phyloP scores from a whole-genome alignment of 2,797 vertebrate genomes.

The Gambusia yucatana region DNA sequence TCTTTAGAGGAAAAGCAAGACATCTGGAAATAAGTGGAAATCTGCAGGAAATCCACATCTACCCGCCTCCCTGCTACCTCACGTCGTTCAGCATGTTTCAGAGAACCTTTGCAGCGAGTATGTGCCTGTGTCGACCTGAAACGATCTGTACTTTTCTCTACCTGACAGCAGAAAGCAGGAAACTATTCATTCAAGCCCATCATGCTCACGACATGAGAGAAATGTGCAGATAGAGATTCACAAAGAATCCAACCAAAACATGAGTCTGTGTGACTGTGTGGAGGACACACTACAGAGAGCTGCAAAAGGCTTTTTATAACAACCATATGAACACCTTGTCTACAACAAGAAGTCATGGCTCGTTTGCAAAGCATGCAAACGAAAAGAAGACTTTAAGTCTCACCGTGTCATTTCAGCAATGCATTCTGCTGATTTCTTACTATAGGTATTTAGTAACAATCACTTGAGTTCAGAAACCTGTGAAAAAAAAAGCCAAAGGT shows the following conservation, averaged over 20 bases:
- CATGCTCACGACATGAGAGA: not conserved
- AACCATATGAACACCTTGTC: not conserved
- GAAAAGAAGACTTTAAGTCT: not conserved
- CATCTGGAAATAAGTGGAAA: not conserved
- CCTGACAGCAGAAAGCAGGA: not conserved
- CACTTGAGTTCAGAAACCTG: not conserved
- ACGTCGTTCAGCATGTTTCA: not conserved
- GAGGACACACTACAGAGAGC: not conserved
- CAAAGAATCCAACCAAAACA: not conserved
- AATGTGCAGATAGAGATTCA: not conserved
- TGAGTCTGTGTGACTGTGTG: not conserved
- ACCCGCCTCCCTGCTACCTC: not conserved
- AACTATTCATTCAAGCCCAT: slow-evolving; percentile 2
- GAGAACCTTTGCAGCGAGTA: not conserved
- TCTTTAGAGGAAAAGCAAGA: not conserved
- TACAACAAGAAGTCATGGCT: not conserved
- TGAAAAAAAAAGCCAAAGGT: not conserved
- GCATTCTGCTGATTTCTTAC: not conserved
- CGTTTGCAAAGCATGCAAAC: not conserved
- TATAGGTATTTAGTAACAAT: not conserved
- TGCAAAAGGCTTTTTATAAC: not conserved
- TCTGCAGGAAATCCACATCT: not conserved
- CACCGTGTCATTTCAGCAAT: not conserved
- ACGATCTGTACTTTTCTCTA: not conserved
- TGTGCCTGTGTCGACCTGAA: not conserved